Evolutionary conservation across 2,113 vertebrate species (phyloP).

Genomic region (Gasterosteus aculeatus): DNA sequence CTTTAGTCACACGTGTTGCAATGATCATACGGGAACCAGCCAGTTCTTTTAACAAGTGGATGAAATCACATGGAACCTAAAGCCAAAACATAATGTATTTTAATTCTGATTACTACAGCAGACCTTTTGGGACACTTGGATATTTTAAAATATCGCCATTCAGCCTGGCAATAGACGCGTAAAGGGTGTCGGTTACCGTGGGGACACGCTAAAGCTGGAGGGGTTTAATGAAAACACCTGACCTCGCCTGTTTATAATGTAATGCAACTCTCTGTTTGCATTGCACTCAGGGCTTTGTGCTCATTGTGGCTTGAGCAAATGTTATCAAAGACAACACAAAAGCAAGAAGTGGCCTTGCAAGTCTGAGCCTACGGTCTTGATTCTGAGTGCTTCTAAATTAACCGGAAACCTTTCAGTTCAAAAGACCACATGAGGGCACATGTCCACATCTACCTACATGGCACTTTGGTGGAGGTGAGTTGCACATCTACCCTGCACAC

Average conservation of each 20-base stretch:
- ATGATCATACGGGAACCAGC: not conserved
- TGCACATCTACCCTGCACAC: constrained; percentile 47
- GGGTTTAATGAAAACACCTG: constrained; percentile 57
- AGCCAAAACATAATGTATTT: not conserved
- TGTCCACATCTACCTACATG: not conserved
- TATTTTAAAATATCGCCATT: not conserved
- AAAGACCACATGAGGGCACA: not conserved
- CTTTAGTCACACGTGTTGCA: not conserved
- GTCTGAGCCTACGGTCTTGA: not conserved
- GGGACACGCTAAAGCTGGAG: constrained; percentile 25
- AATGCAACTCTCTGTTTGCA: constrained; percentile 21
- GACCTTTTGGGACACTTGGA: not conserved
- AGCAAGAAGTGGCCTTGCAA: constrained; percentile 13
- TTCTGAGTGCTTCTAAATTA: not conserved
- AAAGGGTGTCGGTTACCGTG: not conserved
- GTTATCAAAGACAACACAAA: constrained; percentile 56
- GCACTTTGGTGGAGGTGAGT: not conserved
- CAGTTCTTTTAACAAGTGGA: not conserved
- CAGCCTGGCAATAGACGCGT: not conserved
- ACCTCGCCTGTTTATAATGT: constrained; percentile 43
- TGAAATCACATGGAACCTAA: not conserved
- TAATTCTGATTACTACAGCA: not conserved
- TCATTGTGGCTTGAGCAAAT: constrained; percentile 2
- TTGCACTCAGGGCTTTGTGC: constrained; percentile 15
- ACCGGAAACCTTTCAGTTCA: not conserved